Conservation (phyloP, 2,888 invertebrate genomes). For the Therioaphis trifolii region DNA sequence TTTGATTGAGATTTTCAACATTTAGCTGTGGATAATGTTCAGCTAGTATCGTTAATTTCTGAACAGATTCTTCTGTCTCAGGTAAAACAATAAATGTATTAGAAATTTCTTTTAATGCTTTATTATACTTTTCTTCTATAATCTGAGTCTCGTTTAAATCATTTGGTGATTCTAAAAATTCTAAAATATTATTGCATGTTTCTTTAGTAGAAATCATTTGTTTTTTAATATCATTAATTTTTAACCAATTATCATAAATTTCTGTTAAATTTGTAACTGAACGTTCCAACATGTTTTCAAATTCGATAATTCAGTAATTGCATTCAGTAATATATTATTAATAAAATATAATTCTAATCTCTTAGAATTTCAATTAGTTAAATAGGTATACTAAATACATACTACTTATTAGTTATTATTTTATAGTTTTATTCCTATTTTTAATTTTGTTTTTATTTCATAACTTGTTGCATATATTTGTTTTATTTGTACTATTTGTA, state of each 20-base stretch:
- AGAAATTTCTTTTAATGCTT: constrained; percentile 79
- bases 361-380: too few relatives aligned
- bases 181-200: constrained; percentile 71
- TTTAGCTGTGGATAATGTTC: constrained; percentile 78
- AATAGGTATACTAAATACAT: too few relatives aligned
- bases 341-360: too few relatives aligned
- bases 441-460: too few relatives aligned
- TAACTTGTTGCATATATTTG: too few relatives aligned
- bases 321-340: constrained; percentile 78
- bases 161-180: constrained; percentile 71
- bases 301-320: constrained; percentile 25
- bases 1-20: constrained; percentile 70
- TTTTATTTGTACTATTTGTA: too few relatives aligned
- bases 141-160: constrained; percentile 80
- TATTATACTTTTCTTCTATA: constrained; percentile 80
- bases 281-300: constrained; percentile 70
- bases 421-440: too few relatives aligned
- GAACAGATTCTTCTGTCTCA: constrained; percentile 81
- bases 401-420: too few relatives aligned
- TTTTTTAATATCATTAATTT: constrained; percentile 79
- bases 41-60: constrained; percentile 78
- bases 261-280: constrained; percentile 80
- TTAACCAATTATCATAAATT: constrained; percentile 79
- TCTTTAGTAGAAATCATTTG: constrained; percentile 79
- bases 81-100: constrained; percentile 81